Evolutionary conservation across 2,888 invertebrate species (phyloP), one percentile per base, ranked within the genome.

Genomic region (Xanthia icteritia): DNA sequence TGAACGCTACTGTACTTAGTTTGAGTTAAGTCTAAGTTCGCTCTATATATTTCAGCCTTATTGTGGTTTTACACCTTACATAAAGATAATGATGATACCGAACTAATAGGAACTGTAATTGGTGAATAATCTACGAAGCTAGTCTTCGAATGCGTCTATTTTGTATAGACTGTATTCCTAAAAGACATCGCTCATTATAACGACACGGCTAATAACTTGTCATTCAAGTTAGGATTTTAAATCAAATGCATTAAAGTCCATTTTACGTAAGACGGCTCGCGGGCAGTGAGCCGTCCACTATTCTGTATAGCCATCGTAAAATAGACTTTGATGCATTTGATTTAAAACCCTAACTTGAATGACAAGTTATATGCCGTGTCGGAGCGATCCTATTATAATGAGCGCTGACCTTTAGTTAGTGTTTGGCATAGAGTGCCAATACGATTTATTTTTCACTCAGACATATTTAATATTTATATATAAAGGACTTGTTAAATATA

Each of bases 361-460:
- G 31, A 31, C 31, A 31, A 31, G 31, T 31, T 31, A 31, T 31
- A 31, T 31, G 31, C 31, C 31, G 31, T 31, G 31, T 31, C 31
- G 31, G 31, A 31, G 31, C 31, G 31, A 2, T 31, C 2, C 31
- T 31, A 2, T 31, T 31, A 31, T 31, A 31, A 31, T 31, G 31
- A 31, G 31, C 31, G 31, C 31, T 31, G 31, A 31, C 31, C 31
- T 31, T 70, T 79, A 61, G 61, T 83, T 58, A 71, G 4, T n/a
- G 20, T 67, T 64, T 0, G 67, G 73, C 80, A 79, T 73, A 83
- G 31, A 58, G 60, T 84, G 76, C 69, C 81, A n/a, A 84, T 64
- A 45, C 36, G 36, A 77, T 39, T 48, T 56, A 39, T 83, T 83
- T 83, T 70, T 42, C n/a, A 78, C 23, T 51, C 31, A 36, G 15